Percentiles rank a stretch among this genome's conserved stretches.
phyloP scores from a whole-genome alignment of 2,888 invertebrate genomes.

The Pollenia labialis region DNA sequence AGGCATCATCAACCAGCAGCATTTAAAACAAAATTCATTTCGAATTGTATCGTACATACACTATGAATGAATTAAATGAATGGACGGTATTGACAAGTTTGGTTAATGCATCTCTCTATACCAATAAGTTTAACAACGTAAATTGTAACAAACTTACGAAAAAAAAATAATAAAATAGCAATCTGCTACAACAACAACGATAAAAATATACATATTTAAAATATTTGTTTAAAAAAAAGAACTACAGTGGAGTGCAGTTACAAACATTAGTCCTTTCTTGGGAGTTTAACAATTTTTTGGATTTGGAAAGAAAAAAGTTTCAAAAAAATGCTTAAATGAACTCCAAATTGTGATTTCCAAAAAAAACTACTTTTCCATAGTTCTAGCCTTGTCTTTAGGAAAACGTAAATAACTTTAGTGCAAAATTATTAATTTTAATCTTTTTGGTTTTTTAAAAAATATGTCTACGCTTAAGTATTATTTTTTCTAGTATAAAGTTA shows the following conservation, averaged over 20 bases:
- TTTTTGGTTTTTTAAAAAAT: too few species aligned
- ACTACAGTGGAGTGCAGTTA: background rate
- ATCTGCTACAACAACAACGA: conserved; percentile 25
- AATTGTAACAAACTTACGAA: conserved; percentile 57
- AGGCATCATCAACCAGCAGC: conserved; percentile 43
- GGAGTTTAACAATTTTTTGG: too few species aligned
- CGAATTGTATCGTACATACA: conserved; percentile 50
- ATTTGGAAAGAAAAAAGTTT: too few species aligned
- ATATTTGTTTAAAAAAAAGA: background rate
- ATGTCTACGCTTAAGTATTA: too few species aligned
- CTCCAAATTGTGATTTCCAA: too few species aligned
- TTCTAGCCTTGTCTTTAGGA: too few species aligned
- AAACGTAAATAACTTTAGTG: too few species aligned
- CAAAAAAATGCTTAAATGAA: too few species aligned
- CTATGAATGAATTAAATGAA: conserved; percentile 48
- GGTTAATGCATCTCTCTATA: conserved; percentile 67
- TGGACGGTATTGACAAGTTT: conserved; percentile 67
- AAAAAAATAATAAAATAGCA: conserved; percentile 14
- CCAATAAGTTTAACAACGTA: conserved; percentile 50
- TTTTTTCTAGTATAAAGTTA: too few species aligned
- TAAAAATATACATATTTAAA: conserved; percentile 11
- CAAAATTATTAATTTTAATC: too few species aligned
- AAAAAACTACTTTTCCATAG: too few species aligned
- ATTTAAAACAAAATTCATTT: conserved; percentile 63
- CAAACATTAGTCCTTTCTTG: too few species aligned